These are phyloP conservation scores for Scalopus aquaticus DNA, from an alignment of 2,113 vertebrate genomes.

Conservation along the genomic window DNA sequence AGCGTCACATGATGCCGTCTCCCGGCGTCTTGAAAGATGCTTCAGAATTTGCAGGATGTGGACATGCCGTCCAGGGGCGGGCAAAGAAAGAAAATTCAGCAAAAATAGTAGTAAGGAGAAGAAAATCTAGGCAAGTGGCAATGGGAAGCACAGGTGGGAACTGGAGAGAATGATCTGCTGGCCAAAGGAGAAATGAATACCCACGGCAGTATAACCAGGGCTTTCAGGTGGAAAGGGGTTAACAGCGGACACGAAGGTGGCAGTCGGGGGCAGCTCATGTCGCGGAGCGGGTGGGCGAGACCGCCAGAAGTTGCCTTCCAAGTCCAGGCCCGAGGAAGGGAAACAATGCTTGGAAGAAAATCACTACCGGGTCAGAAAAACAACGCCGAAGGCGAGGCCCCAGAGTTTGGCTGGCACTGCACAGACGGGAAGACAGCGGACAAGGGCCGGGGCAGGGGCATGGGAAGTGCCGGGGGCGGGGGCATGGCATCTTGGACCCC, in stretches of 20 bases:
- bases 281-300: not conserved
- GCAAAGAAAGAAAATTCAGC: constrained; percentile 18
- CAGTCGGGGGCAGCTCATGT: constrained; percentile 30
- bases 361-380: not conserved
- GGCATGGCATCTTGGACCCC: too few species aligned
- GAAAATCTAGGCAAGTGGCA: not conserved
- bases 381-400: not conserved
- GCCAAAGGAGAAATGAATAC: not conserved
- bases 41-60: not conserved
- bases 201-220: not conserved
- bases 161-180: not conserved
- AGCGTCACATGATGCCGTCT: not conserved
- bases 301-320: not conserved
- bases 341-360: constrained; percentile 25
- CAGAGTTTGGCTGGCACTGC: too few species aligned
- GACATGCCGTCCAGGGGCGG: not conserved
- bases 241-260: not conserved
- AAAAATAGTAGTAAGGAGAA: not conserved
- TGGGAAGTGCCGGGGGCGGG: too few species aligned
- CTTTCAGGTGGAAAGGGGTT: constrained; percentile 20
- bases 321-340: not conserved
- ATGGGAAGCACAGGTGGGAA: constrained; percentile 11
- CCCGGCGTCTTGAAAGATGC: not conserved
- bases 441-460: too few species aligned
- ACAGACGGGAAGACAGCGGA: not conserved